A percentile compares a stretch with the other conserved stretches of the same genome.
phyloP scores from a whole-genome alignment of 2,888 invertebrate species.

The Deilephila porcellus region DNA sequence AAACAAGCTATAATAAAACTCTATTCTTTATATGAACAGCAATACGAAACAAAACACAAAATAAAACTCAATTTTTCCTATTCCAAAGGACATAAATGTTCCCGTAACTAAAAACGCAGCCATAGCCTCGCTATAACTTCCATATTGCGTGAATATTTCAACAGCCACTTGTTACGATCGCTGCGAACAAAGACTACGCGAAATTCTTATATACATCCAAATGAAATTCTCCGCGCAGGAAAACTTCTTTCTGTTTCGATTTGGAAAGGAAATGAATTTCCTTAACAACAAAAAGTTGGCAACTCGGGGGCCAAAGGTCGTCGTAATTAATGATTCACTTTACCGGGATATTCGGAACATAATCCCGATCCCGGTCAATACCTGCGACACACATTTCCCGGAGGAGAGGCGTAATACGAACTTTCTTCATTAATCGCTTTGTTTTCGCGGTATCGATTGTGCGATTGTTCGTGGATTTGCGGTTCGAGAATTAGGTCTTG shows the following conservation, averaged over 20 bases:
- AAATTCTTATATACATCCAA: slow-evolving; percentile 16
- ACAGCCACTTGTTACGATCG: not conserved
- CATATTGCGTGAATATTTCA: slow-evolving; percentile 26
- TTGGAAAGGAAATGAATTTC: slow-evolving; percentile 28
- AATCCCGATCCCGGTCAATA: slow-evolving; percentile 40
- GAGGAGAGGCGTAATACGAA: slow-evolving; percentile 24
- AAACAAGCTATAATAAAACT: no score
- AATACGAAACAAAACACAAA: not conserved
- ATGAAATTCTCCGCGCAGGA: slow-evolving; percentile 16
- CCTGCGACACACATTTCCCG: slow-evolving; percentile 3
- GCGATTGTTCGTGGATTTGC: no score
- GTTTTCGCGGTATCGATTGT: no score
- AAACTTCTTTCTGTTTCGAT: slow-evolving; percentile 23
- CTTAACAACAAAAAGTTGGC: slow-evolving; percentile 26
- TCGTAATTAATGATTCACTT: slow-evolving; percentile 27
- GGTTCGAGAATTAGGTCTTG: no score
- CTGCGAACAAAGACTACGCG: slow-evolving; percentile 4
- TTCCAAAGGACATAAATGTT: not conserved
- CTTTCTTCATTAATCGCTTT: no score
- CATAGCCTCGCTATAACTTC: not conserved
- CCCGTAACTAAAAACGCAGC: not conserved
- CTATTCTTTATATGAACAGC: not conserved
- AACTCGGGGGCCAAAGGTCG: slow-evolving; percentile 10
- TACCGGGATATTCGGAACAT: slow-evolving; percentile 12
- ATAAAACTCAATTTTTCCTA: not conserved